Base-by-base conservation (phyloP, 2,113 vertebrate genomes). In the Calyptommatus sinebrachiatus region DNA sequence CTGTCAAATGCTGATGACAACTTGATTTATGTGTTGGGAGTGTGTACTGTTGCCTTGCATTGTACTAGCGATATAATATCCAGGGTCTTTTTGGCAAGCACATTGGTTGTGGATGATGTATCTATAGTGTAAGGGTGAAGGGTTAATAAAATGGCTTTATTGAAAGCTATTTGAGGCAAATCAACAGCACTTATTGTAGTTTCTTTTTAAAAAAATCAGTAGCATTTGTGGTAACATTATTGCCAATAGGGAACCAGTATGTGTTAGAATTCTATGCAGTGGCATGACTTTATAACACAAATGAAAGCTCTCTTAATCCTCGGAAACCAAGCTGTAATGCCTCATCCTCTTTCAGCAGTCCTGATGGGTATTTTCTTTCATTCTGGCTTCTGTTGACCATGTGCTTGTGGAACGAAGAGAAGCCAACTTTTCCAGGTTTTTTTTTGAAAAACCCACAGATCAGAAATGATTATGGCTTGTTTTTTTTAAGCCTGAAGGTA, bases 61-160 rank as follows among this genome's bases (percentile, higher is more conserved):
- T 90, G 89, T 85, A 70, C 85, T 86, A 69, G 76, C 77, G 86
- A 70, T 85, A 91, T 87, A 78, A 11, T 73, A 90, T 84, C 86
- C 84, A 91, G 78, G 86, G 85, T 14, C 85, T 24, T 88, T 78
- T 79, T 89, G 86, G 82, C 78, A 88, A 62, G 82, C 82, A 72
- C 74, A 67, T 81, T 84, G 91, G 84, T 85, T 88, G 22, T 21
- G 80, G 80, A 5, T n/a, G 78, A 83, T 89, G 61, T 83, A 84
- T 60, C 84, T 84, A 83, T 81, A 80, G 81, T 74, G 84, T 82
- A 76, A 53, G 29, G 60, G 77, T 86, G 45, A 73, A 79, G 50
- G 72, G 71, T 68, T 74, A 87, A 73, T 78, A 88, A 45, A 31
- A 69, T 80, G 76, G 73, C 65, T 81, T 86, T 83, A 57, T 6